These are phyloP conservation scores for Amphiprion percula DNA, from an alignment of 2,113 vertebrate genomes.

Conservation along the genomic window DNA sequence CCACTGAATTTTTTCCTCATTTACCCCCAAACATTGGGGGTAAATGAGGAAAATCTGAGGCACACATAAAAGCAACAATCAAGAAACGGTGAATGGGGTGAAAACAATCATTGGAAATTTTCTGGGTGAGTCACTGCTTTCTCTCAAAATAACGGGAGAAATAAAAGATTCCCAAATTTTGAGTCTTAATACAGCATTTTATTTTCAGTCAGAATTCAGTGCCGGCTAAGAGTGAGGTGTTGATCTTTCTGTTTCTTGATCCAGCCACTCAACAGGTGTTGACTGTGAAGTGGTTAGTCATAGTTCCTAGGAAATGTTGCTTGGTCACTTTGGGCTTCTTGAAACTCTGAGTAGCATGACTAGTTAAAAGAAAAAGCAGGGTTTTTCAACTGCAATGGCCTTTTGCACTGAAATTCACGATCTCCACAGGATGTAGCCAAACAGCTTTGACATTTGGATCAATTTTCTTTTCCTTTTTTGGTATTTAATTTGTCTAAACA, in stretches of 20 bases:
- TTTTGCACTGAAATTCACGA: not conserved
- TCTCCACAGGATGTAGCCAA: not conserved
- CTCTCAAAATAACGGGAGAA: not conserved
- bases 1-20: constrained; percentile 1
- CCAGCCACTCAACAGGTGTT: not conserved
- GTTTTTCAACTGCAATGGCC: not conserved
- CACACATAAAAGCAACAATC: constrained; percentile 24
- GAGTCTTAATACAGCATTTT: not conserved
- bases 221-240: too few relatives aligned
- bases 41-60: constrained; percentile 15
- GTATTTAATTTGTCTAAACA: too few relatives aligned
- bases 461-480: not conserved
- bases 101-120: constrained; percentile 37
- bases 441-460: not conserved
- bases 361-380: too few relatives aligned
- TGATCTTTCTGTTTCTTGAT: too few relatives aligned
- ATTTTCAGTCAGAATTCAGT: not conserved
- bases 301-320: too few relatives aligned
- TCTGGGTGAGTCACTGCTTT: constrained; percentile 10
- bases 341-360: too few relatives aligned
- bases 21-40: not conserved
- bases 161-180: not conserved
- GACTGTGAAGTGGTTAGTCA: too few relatives aligned
- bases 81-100: constrained; percentile 29
- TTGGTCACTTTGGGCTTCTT: too few relatives aligned